phyloP scores from a whole-genome alignment of 2,888 invertebrate species.

The Girardia tigrina region DNA sequence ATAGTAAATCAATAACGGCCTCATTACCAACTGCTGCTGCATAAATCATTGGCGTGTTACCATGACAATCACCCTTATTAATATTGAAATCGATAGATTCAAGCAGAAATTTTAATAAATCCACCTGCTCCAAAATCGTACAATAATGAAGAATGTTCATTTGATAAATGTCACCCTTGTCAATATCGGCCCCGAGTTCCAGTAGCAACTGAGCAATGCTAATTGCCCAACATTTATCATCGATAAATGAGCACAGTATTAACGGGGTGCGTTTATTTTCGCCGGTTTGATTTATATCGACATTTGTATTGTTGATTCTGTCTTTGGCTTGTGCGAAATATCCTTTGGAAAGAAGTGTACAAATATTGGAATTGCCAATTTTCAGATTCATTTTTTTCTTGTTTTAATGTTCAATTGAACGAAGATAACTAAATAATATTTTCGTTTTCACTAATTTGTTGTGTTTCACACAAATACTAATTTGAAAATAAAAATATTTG shows the following conservation, averaged over 20 bases:
- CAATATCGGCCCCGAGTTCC: neutral
- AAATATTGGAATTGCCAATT: neutral
- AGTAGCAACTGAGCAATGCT: neutral
- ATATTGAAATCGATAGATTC: conserved; percentile 11
- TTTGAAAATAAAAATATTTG: too few species aligned
- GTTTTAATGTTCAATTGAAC: too few species aligned
- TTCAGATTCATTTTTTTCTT: too few species aligned
- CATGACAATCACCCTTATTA: neutral
- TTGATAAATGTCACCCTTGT: neutral
- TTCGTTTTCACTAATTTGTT: too few species aligned
- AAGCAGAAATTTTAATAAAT: neutral
- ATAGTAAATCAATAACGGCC: neutral
- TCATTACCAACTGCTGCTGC: neutral
- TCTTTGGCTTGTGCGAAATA: neutral
- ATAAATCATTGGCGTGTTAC: conserved; percentile 1
- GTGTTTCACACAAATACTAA: too few species aligned
- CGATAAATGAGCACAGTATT: neutral
- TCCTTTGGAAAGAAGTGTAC: conserved; percentile 4
- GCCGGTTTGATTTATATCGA: neutral
- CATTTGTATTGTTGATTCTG: neutral
- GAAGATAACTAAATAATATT: too few species aligned
- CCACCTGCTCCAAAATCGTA: neutral
- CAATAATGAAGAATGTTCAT: conserved; percentile 9
- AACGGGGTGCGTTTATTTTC: neutral
- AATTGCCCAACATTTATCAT: neutral